Conservation (phyloP, 2,113 vertebrate genomes). For the Epinephelus cyanopodus region DNA sequence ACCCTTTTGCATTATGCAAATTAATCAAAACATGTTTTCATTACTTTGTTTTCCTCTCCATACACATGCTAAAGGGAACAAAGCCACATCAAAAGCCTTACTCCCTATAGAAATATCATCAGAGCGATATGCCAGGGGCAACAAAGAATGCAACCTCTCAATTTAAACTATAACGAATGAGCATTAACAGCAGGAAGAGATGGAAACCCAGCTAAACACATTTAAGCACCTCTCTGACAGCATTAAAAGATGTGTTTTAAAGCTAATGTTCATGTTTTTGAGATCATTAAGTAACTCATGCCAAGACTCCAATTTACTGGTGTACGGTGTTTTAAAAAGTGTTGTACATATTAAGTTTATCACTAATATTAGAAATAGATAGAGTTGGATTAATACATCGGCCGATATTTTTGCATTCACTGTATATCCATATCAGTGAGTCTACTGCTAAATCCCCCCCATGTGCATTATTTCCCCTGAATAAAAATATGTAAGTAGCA, state of each 20-base stretch:
- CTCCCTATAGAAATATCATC: neutral
- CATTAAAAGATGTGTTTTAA: neutral
- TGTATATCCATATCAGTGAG: no score
- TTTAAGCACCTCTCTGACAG: neutral
- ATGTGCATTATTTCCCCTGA: no score
- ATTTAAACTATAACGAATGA: neutral
- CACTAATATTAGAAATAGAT: no score
- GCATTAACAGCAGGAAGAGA: neutral
- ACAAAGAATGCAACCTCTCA: neutral
- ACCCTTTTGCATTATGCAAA: neutral
- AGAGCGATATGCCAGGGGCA: neutral
- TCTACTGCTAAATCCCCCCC: no score
- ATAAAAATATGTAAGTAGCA: no score
- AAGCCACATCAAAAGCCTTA: neutral
- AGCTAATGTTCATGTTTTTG: neutral
- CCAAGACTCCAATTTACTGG: no score
- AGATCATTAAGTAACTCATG: neutral
- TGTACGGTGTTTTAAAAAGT: no score
- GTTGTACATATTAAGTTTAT: no score
- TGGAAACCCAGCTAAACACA: neutral
- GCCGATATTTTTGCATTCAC: no score
- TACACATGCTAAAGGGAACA: neutral
- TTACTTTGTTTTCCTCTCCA: neutral
- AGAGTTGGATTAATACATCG: no score
- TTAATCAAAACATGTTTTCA: slow-evolving; percentile 1